Conservation (phyloP, 2,113 vertebrate genomes). For the Scalopus aquaticus region DNA sequence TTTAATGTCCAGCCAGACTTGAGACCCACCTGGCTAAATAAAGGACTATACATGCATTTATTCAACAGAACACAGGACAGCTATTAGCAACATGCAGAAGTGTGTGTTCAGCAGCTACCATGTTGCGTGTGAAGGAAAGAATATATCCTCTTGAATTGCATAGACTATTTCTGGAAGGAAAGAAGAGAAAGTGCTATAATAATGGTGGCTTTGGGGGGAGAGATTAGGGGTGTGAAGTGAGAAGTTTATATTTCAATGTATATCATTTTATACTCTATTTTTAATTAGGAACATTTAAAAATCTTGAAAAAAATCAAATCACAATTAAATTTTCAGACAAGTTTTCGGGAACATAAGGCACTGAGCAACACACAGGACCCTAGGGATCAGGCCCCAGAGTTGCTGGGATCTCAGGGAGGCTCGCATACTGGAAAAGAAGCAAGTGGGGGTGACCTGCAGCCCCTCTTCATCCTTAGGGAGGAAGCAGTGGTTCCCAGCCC, state of each 20-base stretch:
- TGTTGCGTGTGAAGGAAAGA: neutral
- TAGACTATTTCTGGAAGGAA: neutral
- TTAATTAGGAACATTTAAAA: constrained; percentile 1
- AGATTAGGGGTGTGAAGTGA: neutral
- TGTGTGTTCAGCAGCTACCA: neutral
- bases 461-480: neutral
- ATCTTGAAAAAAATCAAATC: constrained; percentile 47
- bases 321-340: neutral
- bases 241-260: neutral
- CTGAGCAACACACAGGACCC: neutral
- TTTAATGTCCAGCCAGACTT: neutral
- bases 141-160: neutral
- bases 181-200: constrained; percentile 18
- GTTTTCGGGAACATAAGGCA: neutral
- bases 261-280: neutral
- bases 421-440: neutral
- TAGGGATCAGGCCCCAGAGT: neutral
- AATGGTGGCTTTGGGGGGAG: neutral
- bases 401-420: neutral
- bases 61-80: neutral
- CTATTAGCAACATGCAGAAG: neutral
- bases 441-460: neutral
- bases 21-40: neutral
- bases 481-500: neutral
- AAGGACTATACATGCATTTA: neutral